Evolutionary conservation across 2,113 vertebrate genomes (phyloP).

Genomic region (Eonycteris spelaea): DNA sequence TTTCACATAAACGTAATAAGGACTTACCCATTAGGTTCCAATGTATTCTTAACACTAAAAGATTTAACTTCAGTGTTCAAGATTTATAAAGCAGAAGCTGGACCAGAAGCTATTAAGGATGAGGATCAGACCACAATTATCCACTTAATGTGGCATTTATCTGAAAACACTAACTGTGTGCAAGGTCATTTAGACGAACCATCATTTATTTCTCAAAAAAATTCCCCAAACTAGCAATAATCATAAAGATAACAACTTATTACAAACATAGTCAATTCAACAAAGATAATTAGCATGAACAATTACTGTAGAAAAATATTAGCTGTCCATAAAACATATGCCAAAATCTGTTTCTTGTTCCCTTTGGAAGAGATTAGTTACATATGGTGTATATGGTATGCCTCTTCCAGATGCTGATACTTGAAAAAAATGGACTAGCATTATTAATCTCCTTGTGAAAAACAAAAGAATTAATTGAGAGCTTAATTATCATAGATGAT

Average conservation of each 20-base stretch:
- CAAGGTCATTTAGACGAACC: constrained; percentile 38
- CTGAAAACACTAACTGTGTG: background rate
- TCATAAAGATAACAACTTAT: constrained; percentile 70
- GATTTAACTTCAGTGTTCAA: background rate
- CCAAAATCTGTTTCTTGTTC: constrained; percentile 39
- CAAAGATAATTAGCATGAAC: constrained; percentile 64
- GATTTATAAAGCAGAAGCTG: background rate
- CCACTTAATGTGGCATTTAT: constrained; percentile 33
- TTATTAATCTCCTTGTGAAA: constrained; percentile 68
- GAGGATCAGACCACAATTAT: constrained; percentile 48
- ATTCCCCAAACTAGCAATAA: constrained; percentile 58
- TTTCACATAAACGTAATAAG: background rate
- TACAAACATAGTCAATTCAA: constrained; percentile 52
- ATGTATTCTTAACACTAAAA: background rate
- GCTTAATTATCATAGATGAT: constrained; percentile 62
- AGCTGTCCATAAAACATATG: constrained; percentile 63
- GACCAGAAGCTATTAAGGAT: background rate
- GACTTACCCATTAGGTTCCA: background rate
- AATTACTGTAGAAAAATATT: constrained; percentile 53
- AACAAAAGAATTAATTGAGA: constrained; percentile 70
- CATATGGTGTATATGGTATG: constrained; percentile 36
- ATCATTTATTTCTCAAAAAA: constrained; percentile 37
- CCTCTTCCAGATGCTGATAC: constrained; percentile 55
- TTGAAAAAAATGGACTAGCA: constrained; percentile 40
- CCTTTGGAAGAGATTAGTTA: constrained; percentile 40